Conservation (phyloP, 2,888 invertebrate species). For the Scotopteryx bipunctaria region DNA sequence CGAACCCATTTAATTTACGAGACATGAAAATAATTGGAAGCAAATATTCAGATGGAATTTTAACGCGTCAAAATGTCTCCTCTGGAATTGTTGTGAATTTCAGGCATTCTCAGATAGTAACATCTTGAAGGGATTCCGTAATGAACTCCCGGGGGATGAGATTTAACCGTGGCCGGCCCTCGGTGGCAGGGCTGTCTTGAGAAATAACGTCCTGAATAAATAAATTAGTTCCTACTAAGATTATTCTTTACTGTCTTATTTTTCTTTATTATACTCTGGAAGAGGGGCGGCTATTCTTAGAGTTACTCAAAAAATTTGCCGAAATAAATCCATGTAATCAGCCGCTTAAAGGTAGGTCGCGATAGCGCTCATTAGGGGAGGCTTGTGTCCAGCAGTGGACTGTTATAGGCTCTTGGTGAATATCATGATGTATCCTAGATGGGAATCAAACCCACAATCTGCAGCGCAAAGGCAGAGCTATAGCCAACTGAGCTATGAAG, state of each 20-base stretch:
- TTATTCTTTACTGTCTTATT: slow-evolving; percentile 15
- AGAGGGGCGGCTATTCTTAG: not conserved
- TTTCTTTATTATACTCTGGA: slow-evolving; percentile 6
- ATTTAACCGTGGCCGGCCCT: slow-evolving; percentile 24
- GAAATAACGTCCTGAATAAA: slow-evolving; percentile 23
- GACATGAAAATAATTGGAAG: slow-evolving; percentile 7
- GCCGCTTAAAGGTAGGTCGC: too few species aligned
- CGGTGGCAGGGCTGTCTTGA: slow-evolving; percentile 18
- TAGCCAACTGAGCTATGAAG: too few species aligned
- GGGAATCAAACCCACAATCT: too few species aligned
- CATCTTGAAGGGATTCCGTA: slow-evolving; percentile 28
- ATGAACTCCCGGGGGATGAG: slow-evolving; percentile 40
- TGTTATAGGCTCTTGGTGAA: too few species aligned
- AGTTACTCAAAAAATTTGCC: not conserved
- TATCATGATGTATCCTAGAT: too few species aligned
- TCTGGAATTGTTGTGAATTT: slow-evolving; percentile 20
- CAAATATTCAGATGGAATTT: slow-evolving; percentile 11
- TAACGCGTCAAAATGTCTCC: slow-evolving; percentile 16
- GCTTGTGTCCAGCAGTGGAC: too few species aligned
- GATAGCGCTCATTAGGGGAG: too few species aligned
- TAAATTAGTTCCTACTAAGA: slow-evolving; percentile 20
- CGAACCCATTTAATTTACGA: too few species aligned
- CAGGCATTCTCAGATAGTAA: slow-evolving; percentile 10
- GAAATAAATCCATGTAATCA: too few species aligned
- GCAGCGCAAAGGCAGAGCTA: too few species aligned